Evolutionary conservation across 2,888 invertebrate genomes (phyloP), one percentile per base, ranked within the genome.

Genomic region (Galeopsomyia nigrocyanea): DNA sequence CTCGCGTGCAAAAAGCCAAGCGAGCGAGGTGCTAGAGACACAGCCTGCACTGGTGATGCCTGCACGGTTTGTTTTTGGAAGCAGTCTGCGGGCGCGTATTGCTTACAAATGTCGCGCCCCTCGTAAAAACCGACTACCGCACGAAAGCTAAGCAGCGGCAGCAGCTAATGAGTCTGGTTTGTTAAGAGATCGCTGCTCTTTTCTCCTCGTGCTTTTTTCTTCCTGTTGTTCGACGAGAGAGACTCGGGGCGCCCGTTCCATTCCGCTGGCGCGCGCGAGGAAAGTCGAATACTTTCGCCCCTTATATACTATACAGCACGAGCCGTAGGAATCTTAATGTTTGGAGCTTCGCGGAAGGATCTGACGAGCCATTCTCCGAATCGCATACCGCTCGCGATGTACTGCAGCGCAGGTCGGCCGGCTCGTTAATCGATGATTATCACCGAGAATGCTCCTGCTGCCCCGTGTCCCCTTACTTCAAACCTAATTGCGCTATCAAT

Each of bases 81-180:
- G 39, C 13, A 7, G 79, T 75, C 76, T 72, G 74, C 82, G 81
- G 10, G 10, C 5, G 39, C 39, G 82, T 85, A 86, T 86, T 85
- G 86, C 86, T 86, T 86, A 86, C 86, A 86, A 86, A 86, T 86
- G 86, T 86, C 73, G 53, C 19, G 53, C 81, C 80, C 82, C 80
- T 79, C 81, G 83, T 82, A 84, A 85, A 85, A 86, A 84, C 78
- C 79, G 76, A 81, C 76, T 79, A 80, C 78, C 80, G 79, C 78
- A 76, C 75, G 31, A 31, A 10, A 6, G n/a, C 60, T 57, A 57
- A 22, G n/a, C 16, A 39, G 22, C 39, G 13, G 39, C 17, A n/a
- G 16, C 31, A 26, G 21, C 84, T 86, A 86, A 86, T 86, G 86
- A 86, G 86, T 84, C 83, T 82, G 86, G 84, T 84, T 81, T 85